These are phyloP conservation scores for Microtus richardsoni DNA, from an alignment of 2,113 vertebrate species.

Conservation along the genomic window DNA sequence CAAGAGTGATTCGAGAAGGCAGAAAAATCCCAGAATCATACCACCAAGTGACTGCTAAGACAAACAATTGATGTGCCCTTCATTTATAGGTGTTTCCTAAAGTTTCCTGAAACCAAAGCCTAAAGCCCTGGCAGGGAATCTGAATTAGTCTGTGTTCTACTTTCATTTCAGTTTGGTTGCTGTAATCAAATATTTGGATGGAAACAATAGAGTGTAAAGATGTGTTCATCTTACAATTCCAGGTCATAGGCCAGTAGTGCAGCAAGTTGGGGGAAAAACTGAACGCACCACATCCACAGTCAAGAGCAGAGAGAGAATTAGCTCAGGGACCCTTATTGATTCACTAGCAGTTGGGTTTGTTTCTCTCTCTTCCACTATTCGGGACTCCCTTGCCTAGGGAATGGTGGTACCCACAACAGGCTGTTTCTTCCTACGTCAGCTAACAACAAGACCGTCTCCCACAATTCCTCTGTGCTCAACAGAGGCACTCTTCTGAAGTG, in stretches of 20 bases:
- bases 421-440: background rate
- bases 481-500: no score
- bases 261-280: background rate
- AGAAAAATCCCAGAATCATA: constrained; percentile 16
- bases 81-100: constrained; percentile 10
- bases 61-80: constrained; percentile 22
- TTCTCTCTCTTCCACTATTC: background rate
- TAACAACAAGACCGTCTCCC: background rate
- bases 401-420: background rate
- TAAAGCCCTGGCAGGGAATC: background rate
- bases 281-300: background rate
- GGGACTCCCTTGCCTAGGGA: no score
- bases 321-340: background rate
- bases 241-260: background rate
- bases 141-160: background rate
- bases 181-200: background rate
- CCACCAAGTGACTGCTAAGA: constrained; percentile 56
- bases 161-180: background rate
- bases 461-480: background rate
- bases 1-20: constrained; percentile 38
- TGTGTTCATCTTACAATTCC: background rate
- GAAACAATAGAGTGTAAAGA: background rate
- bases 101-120: background rate
- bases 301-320: background rate
- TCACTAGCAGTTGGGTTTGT: background rate